A percentile compares a stretch with the other conserved stretches of the same genome.
Conservation (phyloP, 2,113 vertebrate genomes). For the Chaetodon auriga region DNA sequence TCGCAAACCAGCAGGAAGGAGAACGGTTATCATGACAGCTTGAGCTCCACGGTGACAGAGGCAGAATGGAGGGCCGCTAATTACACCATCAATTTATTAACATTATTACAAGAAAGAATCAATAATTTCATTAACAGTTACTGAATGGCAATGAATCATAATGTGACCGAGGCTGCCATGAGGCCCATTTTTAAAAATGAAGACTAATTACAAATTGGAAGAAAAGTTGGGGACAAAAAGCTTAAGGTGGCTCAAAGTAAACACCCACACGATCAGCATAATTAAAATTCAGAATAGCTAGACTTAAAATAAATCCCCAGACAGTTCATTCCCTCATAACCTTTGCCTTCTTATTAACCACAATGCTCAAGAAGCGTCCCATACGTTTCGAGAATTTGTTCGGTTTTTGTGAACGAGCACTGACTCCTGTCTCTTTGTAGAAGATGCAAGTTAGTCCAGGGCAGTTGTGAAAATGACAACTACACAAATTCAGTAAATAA, state of each 20-base stretch:
- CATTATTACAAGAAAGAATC: conserved; percentile 77
- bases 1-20: conserved; percentile 1
- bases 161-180: conserved; percentile 54
- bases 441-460: not conserved
- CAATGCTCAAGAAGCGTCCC: conserved; percentile 2
- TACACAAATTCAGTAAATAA: not conserved
- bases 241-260: conserved; percentile 71
- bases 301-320: conserved; percentile 66
- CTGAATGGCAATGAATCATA: conserved; percentile 79
- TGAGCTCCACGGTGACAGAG: conserved; percentile 50
- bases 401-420: not conserved
- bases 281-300: conserved; percentile 66
- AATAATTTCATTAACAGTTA: conserved; percentile 82
- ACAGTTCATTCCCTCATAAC: conserved; percentile 57
- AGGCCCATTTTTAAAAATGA: conserved; percentile 65
- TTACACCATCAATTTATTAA: conserved; percentile 82
- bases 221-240: conserved; percentile 64
- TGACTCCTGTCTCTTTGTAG: conserved; percentile 11
- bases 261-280: conserved; percentile 74
- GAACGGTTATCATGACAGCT: conserved; percentile 46
- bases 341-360: conserved; percentile 67
- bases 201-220: conserved; percentile 74
- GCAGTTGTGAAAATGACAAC: not conserved
- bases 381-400: conserved; percentile 19
- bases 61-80: conserved; percentile 69